Conservation (phyloP, 2,113 vertebrate species). For the Lampris megalopsis region DNA sequence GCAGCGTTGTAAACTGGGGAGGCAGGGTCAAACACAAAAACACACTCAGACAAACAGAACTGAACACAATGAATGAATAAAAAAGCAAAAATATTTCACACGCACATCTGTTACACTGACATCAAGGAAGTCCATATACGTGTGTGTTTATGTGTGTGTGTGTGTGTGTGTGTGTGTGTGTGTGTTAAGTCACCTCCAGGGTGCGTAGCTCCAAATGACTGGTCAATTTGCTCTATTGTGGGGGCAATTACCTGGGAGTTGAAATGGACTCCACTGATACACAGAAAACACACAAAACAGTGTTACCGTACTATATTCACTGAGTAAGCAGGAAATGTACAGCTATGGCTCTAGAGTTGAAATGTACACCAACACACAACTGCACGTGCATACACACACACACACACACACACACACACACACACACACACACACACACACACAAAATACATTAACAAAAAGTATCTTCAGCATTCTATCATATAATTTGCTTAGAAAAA, state of each 20-base stretch:
- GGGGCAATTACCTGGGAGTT: constrained; percentile 98
- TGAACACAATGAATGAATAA: too few relatives aligned
- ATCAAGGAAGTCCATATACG: neutral
- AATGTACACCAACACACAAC: constrained; percentile 20
- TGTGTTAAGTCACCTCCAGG: constrained; percentile 89
- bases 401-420: neutral
- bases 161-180: constrained; percentile 3
- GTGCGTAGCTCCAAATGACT: constrained; percentile 98
- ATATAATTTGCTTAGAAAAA: neutral
- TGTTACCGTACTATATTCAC: too few relatives aligned
- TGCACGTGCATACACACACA: neutral
- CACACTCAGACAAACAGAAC: neutral
- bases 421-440: neutral
- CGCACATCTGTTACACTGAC: too few relatives aligned
- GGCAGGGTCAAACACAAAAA: neutral
- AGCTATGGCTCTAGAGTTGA: neutral
- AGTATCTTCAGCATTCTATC: constrained; percentile 1
- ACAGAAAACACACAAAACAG: constrained; percentile 12
- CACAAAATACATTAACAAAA: constrained; percentile 21
- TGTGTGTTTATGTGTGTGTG: neutral
- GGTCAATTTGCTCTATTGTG: constrained; percentile 99
- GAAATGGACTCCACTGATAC: constrained; percentile 96
- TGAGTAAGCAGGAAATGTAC: neutral
- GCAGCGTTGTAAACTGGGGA: constrained; percentile 95
- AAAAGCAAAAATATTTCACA: too few relatives aligned